Evolutionary conservation across 2,888 invertebrate species (phyloP).

Genomic region (Lepeophtheirus nordmannii): DNA sequence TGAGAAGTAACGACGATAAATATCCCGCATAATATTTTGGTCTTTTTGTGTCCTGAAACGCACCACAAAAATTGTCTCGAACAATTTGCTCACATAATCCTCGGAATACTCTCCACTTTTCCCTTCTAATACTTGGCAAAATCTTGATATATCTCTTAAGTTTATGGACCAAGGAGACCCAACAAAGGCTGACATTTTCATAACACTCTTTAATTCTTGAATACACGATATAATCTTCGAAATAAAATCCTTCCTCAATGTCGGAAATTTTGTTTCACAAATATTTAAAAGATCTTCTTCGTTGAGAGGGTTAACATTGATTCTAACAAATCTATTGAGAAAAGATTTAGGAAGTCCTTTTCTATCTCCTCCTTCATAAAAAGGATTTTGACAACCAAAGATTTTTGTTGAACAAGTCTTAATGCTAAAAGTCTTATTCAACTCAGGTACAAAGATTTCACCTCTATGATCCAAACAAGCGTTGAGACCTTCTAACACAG

Average conservation of each 20-base stretch:
- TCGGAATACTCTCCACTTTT: not conserved
- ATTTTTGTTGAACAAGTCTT: conserved; percentile 56
- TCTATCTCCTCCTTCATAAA: conserved; percentile 84
- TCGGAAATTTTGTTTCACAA: conserved; percentile 37
- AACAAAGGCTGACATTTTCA: conserved; percentile 28
- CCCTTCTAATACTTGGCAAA: conserved; percentile 54
- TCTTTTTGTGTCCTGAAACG: conserved; percentile 68
- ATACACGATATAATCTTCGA: conserved; percentile 59
- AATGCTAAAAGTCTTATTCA: conserved; percentile 67
- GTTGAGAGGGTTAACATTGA: conserved; percentile 32
- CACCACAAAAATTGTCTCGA: not conserved
- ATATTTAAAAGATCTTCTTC: conserved; percentile 7
- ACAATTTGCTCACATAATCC: not conserved
- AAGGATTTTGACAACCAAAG: conserved; percentile 95
- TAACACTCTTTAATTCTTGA: conserved; percentile 42
- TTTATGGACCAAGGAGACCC: conserved; percentile 96
- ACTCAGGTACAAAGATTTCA: conserved; percentile 85
- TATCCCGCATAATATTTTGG: conserved; percentile 36
- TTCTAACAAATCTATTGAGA: conserved; percentile 88
- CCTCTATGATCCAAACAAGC: conserved; percentile 95
- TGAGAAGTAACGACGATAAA: not conserved
- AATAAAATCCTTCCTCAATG: conserved; percentile 38
- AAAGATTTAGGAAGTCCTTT: conserved; percentile 92
- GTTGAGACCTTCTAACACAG: conserved; percentile 93
- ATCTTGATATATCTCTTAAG: conserved; percentile 78